Percentiles rank a stretch among this genome's conserved stretches.
These are phyloP conservation scores for Gallinago stenura DNA, from an alignment of 2,797 vertebrate genomes.

Conservation along the genomic window DNA sequence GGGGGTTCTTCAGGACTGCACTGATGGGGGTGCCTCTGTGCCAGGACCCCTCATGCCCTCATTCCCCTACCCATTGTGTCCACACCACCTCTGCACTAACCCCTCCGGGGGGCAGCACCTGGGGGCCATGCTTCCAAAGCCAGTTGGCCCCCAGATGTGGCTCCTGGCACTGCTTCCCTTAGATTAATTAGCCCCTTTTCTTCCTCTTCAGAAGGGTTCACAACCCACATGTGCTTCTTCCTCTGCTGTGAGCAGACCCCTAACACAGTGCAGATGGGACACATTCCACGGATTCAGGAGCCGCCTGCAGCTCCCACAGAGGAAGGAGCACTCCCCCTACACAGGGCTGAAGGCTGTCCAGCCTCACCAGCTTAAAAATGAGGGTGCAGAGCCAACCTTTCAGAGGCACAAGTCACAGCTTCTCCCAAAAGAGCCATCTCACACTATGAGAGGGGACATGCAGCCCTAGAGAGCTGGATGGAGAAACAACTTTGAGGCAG, in stretches of 20 bases:
- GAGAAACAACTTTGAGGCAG: neutral
- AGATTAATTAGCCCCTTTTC: constrained; percentile 64
- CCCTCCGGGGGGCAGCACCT: neutral
- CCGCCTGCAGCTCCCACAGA: constrained; percentile 13
- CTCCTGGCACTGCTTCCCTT: constrained; percentile 55
- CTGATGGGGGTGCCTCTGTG: neutral
- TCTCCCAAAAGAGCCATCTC: neutral
- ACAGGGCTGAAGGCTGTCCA: neutral
- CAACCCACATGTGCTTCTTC: constrained; percentile 65
- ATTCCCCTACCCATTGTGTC: neutral
- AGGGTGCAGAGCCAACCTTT: neutral
- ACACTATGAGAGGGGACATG: neutral
- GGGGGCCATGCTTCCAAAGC: neutral
- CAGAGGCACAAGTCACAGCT: neutral
- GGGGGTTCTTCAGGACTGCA: neutral
- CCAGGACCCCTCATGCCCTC: neutral
- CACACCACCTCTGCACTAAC: neutral
- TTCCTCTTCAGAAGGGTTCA: constrained; percentile 63
- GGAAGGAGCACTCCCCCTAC: neutral
- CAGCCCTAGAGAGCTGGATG: neutral
- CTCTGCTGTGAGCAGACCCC: neutral
- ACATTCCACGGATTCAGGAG: constrained; percentile 67
- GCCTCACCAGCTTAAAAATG: neutral
- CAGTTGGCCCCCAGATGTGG: constrained; percentile 66
- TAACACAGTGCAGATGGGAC: constrained; percentile 68